A percentile compares a stretch with the other conserved stretches of the same genome.
Evolutionary conservation across 2,113 vertebrate genomes (phyloP).

Genomic region (Ranitomeya imitator): DNA sequence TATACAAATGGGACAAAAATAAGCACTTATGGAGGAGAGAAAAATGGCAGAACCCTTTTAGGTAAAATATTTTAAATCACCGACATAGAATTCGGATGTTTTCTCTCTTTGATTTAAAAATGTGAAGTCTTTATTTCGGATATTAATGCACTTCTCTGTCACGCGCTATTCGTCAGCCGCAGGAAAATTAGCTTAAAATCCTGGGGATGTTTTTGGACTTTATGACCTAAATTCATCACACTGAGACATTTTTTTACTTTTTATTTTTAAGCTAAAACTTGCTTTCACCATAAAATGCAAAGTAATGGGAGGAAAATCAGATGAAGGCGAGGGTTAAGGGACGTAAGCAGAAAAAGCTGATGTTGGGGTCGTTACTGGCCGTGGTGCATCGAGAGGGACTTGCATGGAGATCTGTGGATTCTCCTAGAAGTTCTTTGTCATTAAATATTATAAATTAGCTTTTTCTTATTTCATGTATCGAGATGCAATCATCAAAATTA

Average conservation of each 20-base stretch:
- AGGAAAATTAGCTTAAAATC: slow-evolving; percentile 29
- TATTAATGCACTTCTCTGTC: slow-evolving; percentile 8
- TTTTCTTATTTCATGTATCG: background rate
- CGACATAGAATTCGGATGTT: background rate
- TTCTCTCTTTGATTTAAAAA: background rate
- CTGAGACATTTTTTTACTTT: background rate
- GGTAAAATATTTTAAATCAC: background rate
- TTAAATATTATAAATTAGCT: background rate
- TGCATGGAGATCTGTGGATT: background rate
- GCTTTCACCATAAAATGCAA: background rate
- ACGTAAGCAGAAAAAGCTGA: background rate
- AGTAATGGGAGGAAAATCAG: no score
- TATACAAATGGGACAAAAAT: slow-evolving; percentile 21
- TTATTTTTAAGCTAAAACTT: background rate
- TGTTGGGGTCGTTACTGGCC: background rate
- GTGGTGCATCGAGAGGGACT: background rate
- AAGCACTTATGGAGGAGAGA: slow-evolving; percentile 7
- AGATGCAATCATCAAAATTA: no score
- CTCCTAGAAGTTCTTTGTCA: background rate
- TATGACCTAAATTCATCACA: slow-evolving; percentile 24
- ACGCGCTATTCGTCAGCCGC: background rate
- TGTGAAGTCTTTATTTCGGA: background rate
- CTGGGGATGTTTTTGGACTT: background rate
- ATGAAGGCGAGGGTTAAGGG: background rate
- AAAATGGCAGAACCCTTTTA: slow-evolving; percentile 30